Evolutionary conservation across 2,113 vertebrate species (phyloP).

Genomic region (Ariopsis seemanni): DNA sequence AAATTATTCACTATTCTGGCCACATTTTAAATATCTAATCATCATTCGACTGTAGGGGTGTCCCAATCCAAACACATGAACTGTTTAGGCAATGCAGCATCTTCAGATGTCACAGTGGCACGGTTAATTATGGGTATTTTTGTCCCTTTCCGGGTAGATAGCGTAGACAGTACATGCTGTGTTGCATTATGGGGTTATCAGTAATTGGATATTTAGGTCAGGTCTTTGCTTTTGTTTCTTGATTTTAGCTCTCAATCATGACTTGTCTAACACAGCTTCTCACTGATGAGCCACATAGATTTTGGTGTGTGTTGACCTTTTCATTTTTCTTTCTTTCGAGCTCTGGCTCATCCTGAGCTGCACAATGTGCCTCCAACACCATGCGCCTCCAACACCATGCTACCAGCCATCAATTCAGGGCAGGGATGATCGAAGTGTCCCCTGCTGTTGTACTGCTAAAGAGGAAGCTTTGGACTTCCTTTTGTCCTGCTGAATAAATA

Average conservation of each 20-base stretch:
- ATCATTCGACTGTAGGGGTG: background rate
- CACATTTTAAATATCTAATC: background rate
- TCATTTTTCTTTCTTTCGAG: slow-evolving; percentile 27
- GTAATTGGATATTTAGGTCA: slow-evolving; percentile 6
- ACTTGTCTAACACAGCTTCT: background rate
- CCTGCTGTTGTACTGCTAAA: slow-evolving; percentile 62
- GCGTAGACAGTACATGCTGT: background rate
- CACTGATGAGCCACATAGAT: background rate
- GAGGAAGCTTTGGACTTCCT: slow-evolving; percentile 49
- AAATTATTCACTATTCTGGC: background rate
- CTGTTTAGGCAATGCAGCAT: background rate
- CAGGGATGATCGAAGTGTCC: slow-evolving; percentile 59
- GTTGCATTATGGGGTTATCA: background rate
- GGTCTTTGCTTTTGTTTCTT: background rate
- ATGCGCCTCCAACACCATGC: slow-evolving; percentile 54
- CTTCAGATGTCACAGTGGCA: background rate
- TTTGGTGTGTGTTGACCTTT: background rate
- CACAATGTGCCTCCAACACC: slow-evolving; percentile 59
- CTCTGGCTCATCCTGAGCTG: slow-evolving; percentile 43
- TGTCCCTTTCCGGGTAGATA: background rate
- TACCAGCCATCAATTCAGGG: slow-evolving; percentile 67
- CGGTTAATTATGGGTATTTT: background rate
- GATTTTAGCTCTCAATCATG: background rate
- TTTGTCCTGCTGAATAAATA: slow-evolving; percentile 65
- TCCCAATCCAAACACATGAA: background rate